Conservation (phyloP, 2,797 vertebrate species). For the Apodemus agrarius region DNA sequence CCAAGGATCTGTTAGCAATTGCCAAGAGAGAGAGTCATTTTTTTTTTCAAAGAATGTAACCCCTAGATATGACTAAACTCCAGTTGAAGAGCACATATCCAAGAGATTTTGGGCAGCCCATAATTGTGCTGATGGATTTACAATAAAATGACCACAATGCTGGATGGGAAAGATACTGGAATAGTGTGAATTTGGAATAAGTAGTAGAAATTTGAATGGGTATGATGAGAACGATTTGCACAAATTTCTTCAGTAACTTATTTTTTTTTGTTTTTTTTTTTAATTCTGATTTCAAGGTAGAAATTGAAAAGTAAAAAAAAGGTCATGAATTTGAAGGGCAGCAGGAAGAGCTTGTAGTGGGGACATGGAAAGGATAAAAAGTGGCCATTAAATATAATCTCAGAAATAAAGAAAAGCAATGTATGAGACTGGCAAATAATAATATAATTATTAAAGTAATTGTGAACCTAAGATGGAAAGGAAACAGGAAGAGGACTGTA, state of each 20-base stretch:
- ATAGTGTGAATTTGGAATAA: not conserved
- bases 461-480: not conserved
- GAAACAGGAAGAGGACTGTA: not conserved
- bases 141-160: not conserved
- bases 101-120: not conserved
- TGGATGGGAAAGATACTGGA: not conserved
- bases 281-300: not conserved
- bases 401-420: not conserved
- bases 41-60: no score
- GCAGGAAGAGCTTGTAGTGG: not conserved
- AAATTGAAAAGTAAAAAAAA: not conserved
- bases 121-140: not conserved
- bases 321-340: not conserved
- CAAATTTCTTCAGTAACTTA: not conserved
- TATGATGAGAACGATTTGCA: not conserved
- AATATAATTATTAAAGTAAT: not conserved
- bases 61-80: not conserved
- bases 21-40: not conserved
- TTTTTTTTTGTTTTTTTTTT: no score
- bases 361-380: not conserved
- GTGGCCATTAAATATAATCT: not conserved
- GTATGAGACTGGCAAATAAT: not conserved
- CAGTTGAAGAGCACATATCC: not conserved
- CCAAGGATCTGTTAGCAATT: no score
- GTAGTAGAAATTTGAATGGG: not conserved